Percentiles rank a stretch among this genome's conserved stretches.
phyloP scores from a whole-genome alignment of 2,888 invertebrate species.

The Cerceris rybyensis region DNA sequence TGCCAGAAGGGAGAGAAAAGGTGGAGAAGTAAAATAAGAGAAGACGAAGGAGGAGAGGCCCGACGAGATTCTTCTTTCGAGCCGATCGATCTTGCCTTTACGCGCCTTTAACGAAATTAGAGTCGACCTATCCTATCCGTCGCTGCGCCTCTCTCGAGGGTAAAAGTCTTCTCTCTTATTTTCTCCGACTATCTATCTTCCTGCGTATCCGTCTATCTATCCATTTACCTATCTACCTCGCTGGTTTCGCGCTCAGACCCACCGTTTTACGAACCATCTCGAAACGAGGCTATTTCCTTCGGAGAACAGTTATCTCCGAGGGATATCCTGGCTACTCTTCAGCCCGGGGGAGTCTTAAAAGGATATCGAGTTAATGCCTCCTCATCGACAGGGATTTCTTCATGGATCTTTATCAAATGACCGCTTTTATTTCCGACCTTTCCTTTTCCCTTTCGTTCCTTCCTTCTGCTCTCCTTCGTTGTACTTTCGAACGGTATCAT shows the following conservation, averaged over 20 bases:
- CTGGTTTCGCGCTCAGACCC: constrained; percentile 16
- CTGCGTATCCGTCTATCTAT: constrained; percentile 19
- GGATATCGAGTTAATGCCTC: constrained; percentile 40
- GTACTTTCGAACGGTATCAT: constrained; percentile 7
- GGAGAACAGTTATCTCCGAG: constrained; percentile 38
- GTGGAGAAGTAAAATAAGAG: too few species aligned
- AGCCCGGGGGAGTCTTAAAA: constrained; percentile 34
- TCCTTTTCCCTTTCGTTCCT: constrained; percentile 20
- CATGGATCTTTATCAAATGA: constrained; percentile 22
- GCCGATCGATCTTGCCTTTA: constrained; percentile 36
- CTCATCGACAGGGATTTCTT: constrained; percentile 39
- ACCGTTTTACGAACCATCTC: constrained; percentile 35
- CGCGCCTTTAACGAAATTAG: constrained; percentile 44
- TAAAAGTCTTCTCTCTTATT: not conserved
- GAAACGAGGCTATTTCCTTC: constrained; percentile 44
- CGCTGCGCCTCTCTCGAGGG: not conserved
- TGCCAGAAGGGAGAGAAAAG: not conserved
- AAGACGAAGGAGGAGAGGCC: not conserved
- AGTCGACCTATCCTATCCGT: not conserved
- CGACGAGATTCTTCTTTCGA: constrained; percentile 15
- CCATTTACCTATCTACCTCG: constrained; percentile 9
- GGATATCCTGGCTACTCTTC: constrained; percentile 33
- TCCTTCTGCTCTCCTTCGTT: not conserved
- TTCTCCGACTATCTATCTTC: not conserved
- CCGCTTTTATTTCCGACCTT: not conserved